phyloP scores from a whole-genome alignment of 2,113 vertebrate species.

The Vidua macroura region DNA sequence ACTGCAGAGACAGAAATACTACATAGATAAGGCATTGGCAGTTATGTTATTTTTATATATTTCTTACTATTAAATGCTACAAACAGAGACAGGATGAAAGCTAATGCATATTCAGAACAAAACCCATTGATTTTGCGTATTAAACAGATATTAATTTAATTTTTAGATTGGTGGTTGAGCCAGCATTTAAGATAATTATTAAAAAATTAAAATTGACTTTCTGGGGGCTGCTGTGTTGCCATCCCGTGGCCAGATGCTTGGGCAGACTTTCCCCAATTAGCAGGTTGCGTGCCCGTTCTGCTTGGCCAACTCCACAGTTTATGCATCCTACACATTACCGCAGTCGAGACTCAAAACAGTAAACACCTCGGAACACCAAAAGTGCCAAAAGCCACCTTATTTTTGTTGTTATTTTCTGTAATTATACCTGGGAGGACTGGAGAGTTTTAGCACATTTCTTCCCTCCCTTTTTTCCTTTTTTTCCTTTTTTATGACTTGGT shows the following conservation, averaged over 20 bases:
- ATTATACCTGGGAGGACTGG: constrained; percentile 29
- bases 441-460: background rate
- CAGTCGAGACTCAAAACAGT: constrained; percentile 22
- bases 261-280: constrained; percentile 22
- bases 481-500: background rate
- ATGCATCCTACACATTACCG: background rate
- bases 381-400: constrained; percentile 37
- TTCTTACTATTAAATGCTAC: background rate
- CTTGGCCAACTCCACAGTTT: background rate
- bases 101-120: background rate
- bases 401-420: constrained; percentile 50
- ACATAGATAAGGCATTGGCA: background rate
- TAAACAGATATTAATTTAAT: background rate
- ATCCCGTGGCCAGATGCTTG: background rate
- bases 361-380: background rate
- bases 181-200: background rate
- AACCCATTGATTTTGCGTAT: background rate
- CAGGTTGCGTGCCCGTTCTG: background rate
- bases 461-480: background rate
- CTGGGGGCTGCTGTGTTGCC: background rate
- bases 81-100: background rate
- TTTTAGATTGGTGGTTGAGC: background rate
- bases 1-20: background rate
- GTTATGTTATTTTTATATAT: background rate
- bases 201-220: background rate